phyloP scores from a whole-genome alignment of 1,140 invertebrate species.

The Orussus abietinus region DNA sequence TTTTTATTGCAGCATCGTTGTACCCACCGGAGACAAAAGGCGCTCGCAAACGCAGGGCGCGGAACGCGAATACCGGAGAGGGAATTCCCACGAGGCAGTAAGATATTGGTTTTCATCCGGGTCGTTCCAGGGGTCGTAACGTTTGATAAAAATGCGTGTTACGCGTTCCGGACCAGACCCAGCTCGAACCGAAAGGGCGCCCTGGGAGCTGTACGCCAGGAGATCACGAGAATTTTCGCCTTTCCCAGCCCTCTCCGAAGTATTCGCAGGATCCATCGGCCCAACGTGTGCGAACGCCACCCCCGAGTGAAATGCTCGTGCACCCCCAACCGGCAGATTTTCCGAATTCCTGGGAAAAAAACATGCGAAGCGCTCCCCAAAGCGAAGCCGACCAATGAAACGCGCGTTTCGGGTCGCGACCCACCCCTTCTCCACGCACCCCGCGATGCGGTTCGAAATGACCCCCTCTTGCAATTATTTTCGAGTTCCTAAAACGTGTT shows the following conservation, averaged over 20 bases:
- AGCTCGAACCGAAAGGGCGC: slow-evolving; percentile 43
- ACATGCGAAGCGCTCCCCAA: too few species aligned
- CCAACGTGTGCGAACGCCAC: slow-evolving; percentile 21
- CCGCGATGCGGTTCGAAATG: neutral
- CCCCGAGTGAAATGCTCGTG: too few species aligned
- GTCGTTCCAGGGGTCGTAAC: slow-evolving; percentile 51
- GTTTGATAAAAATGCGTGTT: slow-evolving; percentile 55
- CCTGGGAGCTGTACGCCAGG: slow-evolving; percentile 46
- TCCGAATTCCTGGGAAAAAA: too few species aligned
- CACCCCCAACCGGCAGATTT: slow-evolving; percentile 22
- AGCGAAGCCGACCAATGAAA: slow-evolving; percentile 2
- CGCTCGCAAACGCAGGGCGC: too few species aligned
- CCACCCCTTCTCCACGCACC: neutral
- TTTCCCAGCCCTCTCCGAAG: slow-evolving; percentile 25
- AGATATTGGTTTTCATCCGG: slow-evolving; percentile 54
- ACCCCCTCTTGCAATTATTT: neutral
- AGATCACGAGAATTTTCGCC: slow-evolving; percentile 52
- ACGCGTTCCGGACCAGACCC: slow-evolving; percentile 44
- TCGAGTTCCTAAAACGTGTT: neutral
- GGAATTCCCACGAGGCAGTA: slow-evolving; percentile 43
- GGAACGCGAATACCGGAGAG: slow-evolving; percentile 16
- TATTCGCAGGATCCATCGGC: slow-evolving; percentile 9
- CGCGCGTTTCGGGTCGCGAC: neutral
- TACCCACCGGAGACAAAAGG: too few species aligned
- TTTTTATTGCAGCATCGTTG: too few species aligned